Percentiles rank a stretch among this genome's conserved stretches.
These are phyloP conservation scores for Drosophila engyochracea DNA, from an alignment of 2,888 invertebrate species.

Conservation along the genomic window DNA sequence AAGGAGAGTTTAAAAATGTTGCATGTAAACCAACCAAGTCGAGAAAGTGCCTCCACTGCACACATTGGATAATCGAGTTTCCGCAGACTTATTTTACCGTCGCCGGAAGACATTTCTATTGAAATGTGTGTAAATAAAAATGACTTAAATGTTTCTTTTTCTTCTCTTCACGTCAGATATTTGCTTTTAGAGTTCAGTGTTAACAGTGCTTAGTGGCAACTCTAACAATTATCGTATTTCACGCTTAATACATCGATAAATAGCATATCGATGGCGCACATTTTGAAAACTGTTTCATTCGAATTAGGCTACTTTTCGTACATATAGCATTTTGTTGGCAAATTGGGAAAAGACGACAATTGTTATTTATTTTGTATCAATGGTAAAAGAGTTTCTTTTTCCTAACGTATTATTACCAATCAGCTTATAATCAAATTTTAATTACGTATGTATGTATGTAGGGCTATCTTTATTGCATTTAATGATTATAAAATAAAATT, in stretches of 20 bases:
- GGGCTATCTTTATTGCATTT: constrained; percentile 75
- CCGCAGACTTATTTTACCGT: constrained; percentile 89
- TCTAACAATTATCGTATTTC: constrained; percentile 6
- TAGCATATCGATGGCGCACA: background rate
- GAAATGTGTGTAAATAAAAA: background rate
- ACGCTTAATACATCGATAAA: constrained; percentile 22
- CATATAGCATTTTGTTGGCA: background rate
- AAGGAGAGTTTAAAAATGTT: background rate
- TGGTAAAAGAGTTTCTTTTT: constrained; percentile 43
- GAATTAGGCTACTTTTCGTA: background rate
- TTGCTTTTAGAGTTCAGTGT: constrained; percentile 30
- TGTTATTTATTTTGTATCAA: constrained; percentile 57
- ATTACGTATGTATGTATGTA: constrained; percentile 74
- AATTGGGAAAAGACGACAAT: constrained; percentile 47
- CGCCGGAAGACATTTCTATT: constrained; percentile 80
- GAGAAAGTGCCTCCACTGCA: constrained; percentile 90
- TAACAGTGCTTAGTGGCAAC: background rate
- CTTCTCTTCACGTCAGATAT: constrained; percentile 5
- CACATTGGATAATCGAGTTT: constrained; percentile 92
- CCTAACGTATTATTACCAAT: constrained; percentile 46
- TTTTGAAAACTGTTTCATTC: constrained; percentile 1
- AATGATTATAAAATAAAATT: constrained; percentile 71
- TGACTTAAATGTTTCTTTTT: constrained; percentile 13
- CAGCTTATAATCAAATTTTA: constrained; percentile 45
- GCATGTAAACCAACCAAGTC: constrained; percentile 87